These are phyloP conservation scores for Artemisiospiza belli DNA, from an alignment of 2,113 vertebrate species.

Conservation along the genomic window DNA sequence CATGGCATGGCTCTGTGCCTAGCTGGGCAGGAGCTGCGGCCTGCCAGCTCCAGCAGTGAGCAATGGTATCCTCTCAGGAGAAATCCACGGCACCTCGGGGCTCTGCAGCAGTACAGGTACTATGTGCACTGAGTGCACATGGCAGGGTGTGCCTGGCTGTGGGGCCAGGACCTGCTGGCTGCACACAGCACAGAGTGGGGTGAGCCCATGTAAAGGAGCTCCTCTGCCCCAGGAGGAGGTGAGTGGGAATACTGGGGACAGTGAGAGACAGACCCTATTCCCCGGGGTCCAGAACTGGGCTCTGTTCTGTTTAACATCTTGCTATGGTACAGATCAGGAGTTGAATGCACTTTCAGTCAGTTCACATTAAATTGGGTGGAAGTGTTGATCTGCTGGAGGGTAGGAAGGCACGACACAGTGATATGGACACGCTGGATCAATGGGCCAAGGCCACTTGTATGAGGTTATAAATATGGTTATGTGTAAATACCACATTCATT, in stretches of 20 bases:
- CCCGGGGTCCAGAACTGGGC: rapidly evolving
- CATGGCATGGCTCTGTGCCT: too few species aligned
- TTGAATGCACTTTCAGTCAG: background rate
- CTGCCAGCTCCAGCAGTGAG: background rate
- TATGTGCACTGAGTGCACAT: background rate
- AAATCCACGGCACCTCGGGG: rapidly evolving
- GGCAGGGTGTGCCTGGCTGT: too few species aligned
- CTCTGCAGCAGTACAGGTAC: background rate
- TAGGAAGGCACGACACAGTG: background rate
- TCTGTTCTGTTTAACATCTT: background rate
- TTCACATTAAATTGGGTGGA: background rate
- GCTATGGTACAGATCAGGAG: background rate
- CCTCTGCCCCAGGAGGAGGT: background rate
- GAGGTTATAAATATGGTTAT: background rate
- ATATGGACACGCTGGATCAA: background rate
- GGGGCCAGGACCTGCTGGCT: background rate
- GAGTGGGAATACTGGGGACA: background rate
- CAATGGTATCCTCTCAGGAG: too few species aligned
- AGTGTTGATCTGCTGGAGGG: background rate
- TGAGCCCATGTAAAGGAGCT: background rate
- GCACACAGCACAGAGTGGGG: rapidly evolving
- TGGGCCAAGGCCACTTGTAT: background rate
- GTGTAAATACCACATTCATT: background rate
- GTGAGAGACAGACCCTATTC: background rate
- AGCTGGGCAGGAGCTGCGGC: background rate